Evolutionary conservation across 2,797 vertebrate species (phyloP), one percentile per base, ranked within the genome.

Genomic region (Serranus cabrilla): DNA sequence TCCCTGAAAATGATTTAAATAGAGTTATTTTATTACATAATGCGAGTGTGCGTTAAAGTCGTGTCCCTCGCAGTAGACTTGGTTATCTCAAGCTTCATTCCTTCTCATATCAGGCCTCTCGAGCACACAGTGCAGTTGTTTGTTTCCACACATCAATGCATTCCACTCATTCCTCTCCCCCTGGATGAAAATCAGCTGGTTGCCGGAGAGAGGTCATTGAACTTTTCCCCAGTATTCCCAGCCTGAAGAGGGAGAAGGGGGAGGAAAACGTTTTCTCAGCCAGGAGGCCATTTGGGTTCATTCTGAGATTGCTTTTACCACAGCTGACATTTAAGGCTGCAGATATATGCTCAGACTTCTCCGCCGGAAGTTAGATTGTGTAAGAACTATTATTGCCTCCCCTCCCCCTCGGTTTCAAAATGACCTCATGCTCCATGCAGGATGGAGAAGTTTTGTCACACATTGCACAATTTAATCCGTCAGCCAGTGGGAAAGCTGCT

Each of bases 101-200:
- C 71, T 65, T 75, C 84, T 85, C 80, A 57, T 89, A 89, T 92
- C 84, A 80, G 80, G 85, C 81, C 64, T 92, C 92, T 91, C 92
- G 90, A 93, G 95, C 94, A 90, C 93, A 96, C 95, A 96, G 94
- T 92, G 94, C 92, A 91, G 95, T 94, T 96, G 96, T 97, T 96
- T 96, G 96, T 97, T 85, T 93, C 94, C 92, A 92, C 95, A 96
- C 96, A 96, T 96, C 96, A 96, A 94, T 94, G 95, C 97, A 99
- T 99, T 99, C 97, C 96, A 95, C 85, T 92, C 94, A 98, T 98
- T 96, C 96, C 95, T 95, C 92, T 93, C 91, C 86, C 89, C 87
- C 78, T 95, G 95, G 95, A 92, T 84, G 93, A 94, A 96, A 96
- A 98, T 97, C 97, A 97, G 96, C 96, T 98, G 97, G 97, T 96